Base-by-base conservation (phyloP, 2,888 invertebrate species). In the Noctuana brunneofusca region DNA sequence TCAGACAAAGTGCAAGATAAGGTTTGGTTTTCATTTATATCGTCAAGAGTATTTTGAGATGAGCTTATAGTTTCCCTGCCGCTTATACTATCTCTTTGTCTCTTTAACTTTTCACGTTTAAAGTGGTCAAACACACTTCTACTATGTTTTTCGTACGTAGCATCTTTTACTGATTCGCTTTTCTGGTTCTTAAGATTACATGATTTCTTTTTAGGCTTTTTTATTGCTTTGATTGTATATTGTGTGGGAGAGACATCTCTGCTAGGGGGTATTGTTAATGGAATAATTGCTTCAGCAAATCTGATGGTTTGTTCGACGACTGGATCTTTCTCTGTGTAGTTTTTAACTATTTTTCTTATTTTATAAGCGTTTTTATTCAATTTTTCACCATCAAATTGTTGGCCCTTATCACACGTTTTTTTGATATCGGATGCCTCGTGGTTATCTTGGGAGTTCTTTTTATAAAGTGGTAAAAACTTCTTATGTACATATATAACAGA, bases 401-500 rank as follows among this genome's bases (percentile, higher is more conserved):
- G 76, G 48, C 75, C 64, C 73, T 82, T 85, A 57, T 85, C 77
- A 4, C 69, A 63, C 35, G 72, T 76, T 22, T 16, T 14, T 66
- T 63, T 67, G 11, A 22, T 16, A 54, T 63, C 12, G 1, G 46
- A 38, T n/a, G 35, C 60, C 14, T 62, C 53, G 57, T 65, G 20
- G 30, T 54, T 60, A 55, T 49, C 56, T 43, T 20, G 11, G 16
- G 16, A 11, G 63, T 38, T 56, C 54, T 41, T 27, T 53, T 54
- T 63, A 57, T 63, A 65, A 63, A 35, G 49, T 50, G 68, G 68
- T 49, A 81, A 67, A 65, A 75, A 80, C 67, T 78, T 87, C 72
- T 88, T 89, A 63, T 90, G 90, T 22, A 86, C 74, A 63, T 80
- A 90, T 41, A 84, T 77, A 27, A 85, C 75, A 1, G 87, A 84